These are phyloP conservation scores for Megalops cyprinoides DNA, from an alignment of 2,797 vertebrate species.

Conservation along the genomic window DNA sequence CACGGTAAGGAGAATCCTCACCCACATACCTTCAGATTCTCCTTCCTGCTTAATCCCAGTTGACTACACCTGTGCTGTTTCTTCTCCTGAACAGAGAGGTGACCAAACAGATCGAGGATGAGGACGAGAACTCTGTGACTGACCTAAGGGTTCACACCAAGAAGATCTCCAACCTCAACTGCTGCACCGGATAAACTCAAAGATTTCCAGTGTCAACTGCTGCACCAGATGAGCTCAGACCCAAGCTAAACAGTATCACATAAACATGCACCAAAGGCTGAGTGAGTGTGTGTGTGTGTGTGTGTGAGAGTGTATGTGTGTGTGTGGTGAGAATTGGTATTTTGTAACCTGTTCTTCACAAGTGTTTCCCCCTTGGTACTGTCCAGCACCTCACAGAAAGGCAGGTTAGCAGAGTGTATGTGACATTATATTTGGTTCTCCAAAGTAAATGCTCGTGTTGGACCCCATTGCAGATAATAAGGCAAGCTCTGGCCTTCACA, in stretches of 20 bases:
- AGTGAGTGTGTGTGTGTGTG: background rate
- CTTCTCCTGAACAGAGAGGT: conserved; percentile 77
- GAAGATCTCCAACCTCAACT: conserved; percentile 78
- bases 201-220: background rate
- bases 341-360: background rate
- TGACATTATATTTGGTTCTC: background rate
- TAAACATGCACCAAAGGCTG: background rate
- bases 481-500: no score
- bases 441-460: no score
- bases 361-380: background rate
- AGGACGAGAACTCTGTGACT: conserved; percentile 76
- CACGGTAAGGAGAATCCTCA: conserved; percentile 77
- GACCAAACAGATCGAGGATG: conserved; percentile 74
- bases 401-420: no score
- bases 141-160: conserved; percentile 72
- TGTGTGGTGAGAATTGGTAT: background rate
- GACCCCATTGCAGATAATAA: background rate
- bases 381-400: no score
- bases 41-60: background rate
- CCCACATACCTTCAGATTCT: background rate
- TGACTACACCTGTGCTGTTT: background rate
- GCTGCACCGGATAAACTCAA: conserved; percentile 78
- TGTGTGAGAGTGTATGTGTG: background rate
- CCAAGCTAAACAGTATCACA: no score
- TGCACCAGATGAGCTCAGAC: no score